These are phyloP conservation scores for Craniophora ligustri DNA, from an alignment of 2,888 invertebrate species.

Conservation along the genomic window DNA sequence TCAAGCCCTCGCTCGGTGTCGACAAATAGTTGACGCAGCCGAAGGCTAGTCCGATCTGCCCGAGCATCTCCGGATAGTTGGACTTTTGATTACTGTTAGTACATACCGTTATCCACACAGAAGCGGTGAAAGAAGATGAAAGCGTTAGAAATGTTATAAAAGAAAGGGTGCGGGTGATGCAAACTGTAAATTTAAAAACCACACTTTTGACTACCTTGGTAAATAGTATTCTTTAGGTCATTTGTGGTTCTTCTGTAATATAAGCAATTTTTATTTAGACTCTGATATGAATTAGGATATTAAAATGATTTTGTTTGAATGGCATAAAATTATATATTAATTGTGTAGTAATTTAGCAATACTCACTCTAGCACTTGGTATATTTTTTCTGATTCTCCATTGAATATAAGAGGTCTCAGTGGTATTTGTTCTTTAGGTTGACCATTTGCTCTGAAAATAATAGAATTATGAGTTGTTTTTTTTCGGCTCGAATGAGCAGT, in stretches of 20 bases:
- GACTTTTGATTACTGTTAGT: conserved; percentile 85
- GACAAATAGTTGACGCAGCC: conserved; percentile 86
- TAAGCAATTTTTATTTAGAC: conserved; percentile 65
- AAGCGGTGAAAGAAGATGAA: conserved; percentile 69
- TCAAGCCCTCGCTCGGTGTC: conserved; percentile 68
- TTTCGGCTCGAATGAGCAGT: too few relatives aligned
- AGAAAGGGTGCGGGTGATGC: conserved; percentile 51
- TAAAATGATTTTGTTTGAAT: conserved; percentile 44
- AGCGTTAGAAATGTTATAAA: conserved; percentile 49
- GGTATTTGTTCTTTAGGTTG: conserved; percentile 93
- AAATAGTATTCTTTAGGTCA: conserved; percentile 86
- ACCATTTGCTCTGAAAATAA: conserved; percentile 76
- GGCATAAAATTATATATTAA: conserved; percentile 34
- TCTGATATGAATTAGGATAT: conserved; percentile 48
- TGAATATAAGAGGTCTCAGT: conserved; percentile 92
- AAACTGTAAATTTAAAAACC: conserved; percentile 62
- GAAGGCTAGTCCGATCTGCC: conserved; percentile 86
- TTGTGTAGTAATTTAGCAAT: conserved; percentile 23
- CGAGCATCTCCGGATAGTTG: conserved; percentile 87
- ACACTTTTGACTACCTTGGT: conserved; percentile 84
- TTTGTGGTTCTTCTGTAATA: conserved; percentile 87
- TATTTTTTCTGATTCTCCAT: conserved; percentile 90
- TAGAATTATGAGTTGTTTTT: not conserved
- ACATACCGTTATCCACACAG: conserved; percentile 68
- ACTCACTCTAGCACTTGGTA: conserved; percentile 93